Conservation (phyloP, 2,888 invertebrate species). For the Sinohyriopsis cumingii region DNA sequence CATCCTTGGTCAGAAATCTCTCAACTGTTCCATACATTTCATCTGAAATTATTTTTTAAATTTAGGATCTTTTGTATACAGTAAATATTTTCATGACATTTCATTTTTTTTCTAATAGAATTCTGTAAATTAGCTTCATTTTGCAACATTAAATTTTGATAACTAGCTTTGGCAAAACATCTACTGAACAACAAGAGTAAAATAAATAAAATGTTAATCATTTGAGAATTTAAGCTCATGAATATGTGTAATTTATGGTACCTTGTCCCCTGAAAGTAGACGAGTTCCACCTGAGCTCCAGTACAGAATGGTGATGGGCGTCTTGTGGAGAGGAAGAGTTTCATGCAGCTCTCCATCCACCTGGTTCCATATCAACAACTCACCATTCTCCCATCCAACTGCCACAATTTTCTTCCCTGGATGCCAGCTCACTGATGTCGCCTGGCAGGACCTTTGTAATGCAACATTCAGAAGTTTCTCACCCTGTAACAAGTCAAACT, state of each 20-base stretch:
- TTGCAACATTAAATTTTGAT: no score
- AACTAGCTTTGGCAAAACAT: no score
- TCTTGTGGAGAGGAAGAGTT: conserved; percentile 77
- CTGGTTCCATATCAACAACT: conserved; percentile 87
- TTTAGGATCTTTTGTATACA: no score
- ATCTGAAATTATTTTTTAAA: no score
- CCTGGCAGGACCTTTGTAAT: conserved; percentile 59
- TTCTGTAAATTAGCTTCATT: no score
- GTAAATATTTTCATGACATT: no score
- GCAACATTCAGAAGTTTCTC: conserved; percentile 60
- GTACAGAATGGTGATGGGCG: conserved; percentile 75
- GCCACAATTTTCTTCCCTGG: conserved; percentile 86
- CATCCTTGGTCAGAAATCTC: no score
- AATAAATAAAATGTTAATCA: no score
- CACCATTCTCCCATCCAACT: conserved; percentile 94
- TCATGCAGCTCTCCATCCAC: conserved; percentile 70
- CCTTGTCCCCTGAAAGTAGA: conserved; percentile 89
- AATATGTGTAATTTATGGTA: conserved; percentile 60
- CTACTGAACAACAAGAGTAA: no score
- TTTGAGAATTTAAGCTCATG: no score
- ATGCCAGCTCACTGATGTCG: conserved; percentile 82
- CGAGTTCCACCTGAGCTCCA: conserved; percentile 88
- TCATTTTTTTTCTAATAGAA: no score
- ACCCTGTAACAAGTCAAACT: conserved; percentile 50
- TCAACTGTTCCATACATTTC: no score